Base-by-base conservation (phyloP, 2,797 vertebrate species). In the Macropodus opercularis region DNA sequence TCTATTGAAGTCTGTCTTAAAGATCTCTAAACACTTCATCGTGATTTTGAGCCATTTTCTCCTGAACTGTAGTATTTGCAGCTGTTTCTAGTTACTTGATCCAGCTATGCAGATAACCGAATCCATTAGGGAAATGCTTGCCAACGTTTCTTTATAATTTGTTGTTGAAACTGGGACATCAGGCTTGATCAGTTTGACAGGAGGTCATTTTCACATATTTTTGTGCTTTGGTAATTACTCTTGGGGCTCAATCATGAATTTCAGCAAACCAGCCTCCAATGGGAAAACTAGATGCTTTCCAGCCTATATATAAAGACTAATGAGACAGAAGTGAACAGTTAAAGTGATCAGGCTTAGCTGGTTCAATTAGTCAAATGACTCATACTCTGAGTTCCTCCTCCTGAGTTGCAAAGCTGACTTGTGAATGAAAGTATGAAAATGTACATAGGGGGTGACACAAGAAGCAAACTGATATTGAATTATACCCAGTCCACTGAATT, bases 331-430 rank as follows among this genome's bases (percentile, higher is more conserved):
- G 32, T 52, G 50, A 71, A 51, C 41, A 51, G 41, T 10, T 54
- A 18, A 58, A 31, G 46, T 59, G 8, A 72, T 77, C n/a, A 27
- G 46, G 64, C 49, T 40, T 54, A 50, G 21, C 32, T 44, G 31
- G 73, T 21, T 54, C 53, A 77, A 66, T 78, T 59, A 78, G 66
- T 65, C 43, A 66, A 67, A 74, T 80, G 66, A 62, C 55, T 69
- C 60, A 47, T 32, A 39, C 23, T 21, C 32, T 42, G 34, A 62
- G 39, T 31, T 3, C 9, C 6, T 31, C 34, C 67, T 29, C 57
- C 51, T 65, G 34, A 46, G 19, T 6, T 70, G 29, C 23, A 44
- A 68, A 38, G 22, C 8, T 55, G 41, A 59, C 10, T 13, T 61
- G 23, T 39, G 26, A 43, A 1, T 27, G 8, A 52, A 32, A 41